Percentiles rank a stretch among this genome's conserved stretches.
phyloP scores from a whole-genome alignment of 1,140 invertebrate genomes.

The Propsilocerus akamusi region DNA sequence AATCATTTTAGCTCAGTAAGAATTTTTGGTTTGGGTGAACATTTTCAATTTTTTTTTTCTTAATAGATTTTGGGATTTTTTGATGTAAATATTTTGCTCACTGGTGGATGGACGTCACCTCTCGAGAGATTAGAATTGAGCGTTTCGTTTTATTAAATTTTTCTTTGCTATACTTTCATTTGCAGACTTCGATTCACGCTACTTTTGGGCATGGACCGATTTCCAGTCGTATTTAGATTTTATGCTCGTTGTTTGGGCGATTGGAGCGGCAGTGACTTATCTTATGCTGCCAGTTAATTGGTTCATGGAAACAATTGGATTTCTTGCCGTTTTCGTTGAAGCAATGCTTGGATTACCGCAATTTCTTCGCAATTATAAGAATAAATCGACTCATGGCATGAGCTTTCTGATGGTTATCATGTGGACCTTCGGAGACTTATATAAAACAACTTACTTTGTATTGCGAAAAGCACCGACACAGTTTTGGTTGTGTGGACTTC shows the following conservation, averaged over 20 bases:
- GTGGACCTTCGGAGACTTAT: constrained; percentile 90
- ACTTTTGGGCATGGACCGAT: constrained; percentile 99
- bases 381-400: constrained; percentile 56
- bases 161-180: too few species aligned
- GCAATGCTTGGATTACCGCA: constrained; percentile 84
- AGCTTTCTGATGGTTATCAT: constrained; percentile 86
- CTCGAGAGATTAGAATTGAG: too few species aligned
- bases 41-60: too few species aligned
- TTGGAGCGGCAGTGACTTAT: constrained; percentile 72
- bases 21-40: too few species aligned
- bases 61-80: too few species aligned
- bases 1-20: too few species aligned
- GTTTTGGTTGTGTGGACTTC: constrained; percentile 85
- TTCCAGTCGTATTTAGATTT: constrained; percentile 93
- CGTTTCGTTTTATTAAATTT: too few species aligned
- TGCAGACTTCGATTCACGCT: constrained; percentile 71
- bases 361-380: constrained; percentile 60
- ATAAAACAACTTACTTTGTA: constrained; percentile 95
- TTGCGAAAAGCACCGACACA: constrained; percentile 75
- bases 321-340: constrained; percentile 88
- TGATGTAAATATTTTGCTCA: too few species aligned
- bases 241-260: constrained; percentile 65
- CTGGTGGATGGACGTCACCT: too few species aligned
- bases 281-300: constrained; percentile 59
- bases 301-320: constrained; percentile 80